These are phyloP conservation scores for Coenobita brevimanus DNA, from an alignment of 1,140 invertebrate species.

Conservation along the genomic window DNA sequence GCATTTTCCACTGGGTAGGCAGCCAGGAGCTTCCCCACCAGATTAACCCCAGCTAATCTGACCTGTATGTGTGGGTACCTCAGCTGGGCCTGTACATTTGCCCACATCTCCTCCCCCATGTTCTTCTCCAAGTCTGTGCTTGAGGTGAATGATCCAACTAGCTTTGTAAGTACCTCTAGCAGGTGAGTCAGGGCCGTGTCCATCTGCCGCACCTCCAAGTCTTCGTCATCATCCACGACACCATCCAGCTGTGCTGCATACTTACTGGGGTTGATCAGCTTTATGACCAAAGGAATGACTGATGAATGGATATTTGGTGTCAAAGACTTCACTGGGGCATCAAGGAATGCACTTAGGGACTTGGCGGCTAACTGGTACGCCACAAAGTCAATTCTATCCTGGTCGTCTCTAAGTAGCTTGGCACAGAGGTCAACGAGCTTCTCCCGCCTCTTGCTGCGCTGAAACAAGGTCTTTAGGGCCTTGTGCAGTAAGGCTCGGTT, in stretches of 20 bases:
- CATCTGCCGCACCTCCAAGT: slow-evolving; percentile 17
- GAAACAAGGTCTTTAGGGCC: slow-evolving; percentile 46
- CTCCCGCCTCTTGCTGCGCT: slow-evolving; percentile 37
- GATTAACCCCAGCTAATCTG: slow-evolving; percentile 21
- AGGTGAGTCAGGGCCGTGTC: slow-evolving; percentile 50
- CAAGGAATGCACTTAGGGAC: slow-evolving; percentile 45
- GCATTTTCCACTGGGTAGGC: slow-evolving; percentile 51
- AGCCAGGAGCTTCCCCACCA: slow-evolving; percentile 63
- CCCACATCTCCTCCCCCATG: slow-evolving; percentile 45
- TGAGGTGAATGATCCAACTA: slow-evolving; percentile 22
- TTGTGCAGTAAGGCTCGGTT: slow-evolving; percentile 39
- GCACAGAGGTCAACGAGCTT: slow-evolving; percentile 47
- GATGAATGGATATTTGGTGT: slow-evolving; percentile 14
- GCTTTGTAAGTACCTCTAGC: slow-evolving; percentile 50
- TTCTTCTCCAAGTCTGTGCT: slow-evolving; percentile 28
- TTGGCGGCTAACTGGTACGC: slow-evolving; percentile 32
- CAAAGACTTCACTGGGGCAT: slow-evolving; percentile 35
- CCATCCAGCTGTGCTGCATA: neutral
- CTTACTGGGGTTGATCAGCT: slow-evolving; percentile 15
- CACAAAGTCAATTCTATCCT: slow-evolving; percentile 9
- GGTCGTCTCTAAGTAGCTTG: slow-evolving; percentile 39
- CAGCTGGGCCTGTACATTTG: slow-evolving; percentile 46
- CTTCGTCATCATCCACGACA: slow-evolving; percentile 11
- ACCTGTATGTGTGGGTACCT: slow-evolving; percentile 62
- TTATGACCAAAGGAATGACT: slow-evolving; percentile 11